Base-by-base conservation (phyloP, 2,797 vertebrate genomes). In the Myotis planiceps region DNA sequence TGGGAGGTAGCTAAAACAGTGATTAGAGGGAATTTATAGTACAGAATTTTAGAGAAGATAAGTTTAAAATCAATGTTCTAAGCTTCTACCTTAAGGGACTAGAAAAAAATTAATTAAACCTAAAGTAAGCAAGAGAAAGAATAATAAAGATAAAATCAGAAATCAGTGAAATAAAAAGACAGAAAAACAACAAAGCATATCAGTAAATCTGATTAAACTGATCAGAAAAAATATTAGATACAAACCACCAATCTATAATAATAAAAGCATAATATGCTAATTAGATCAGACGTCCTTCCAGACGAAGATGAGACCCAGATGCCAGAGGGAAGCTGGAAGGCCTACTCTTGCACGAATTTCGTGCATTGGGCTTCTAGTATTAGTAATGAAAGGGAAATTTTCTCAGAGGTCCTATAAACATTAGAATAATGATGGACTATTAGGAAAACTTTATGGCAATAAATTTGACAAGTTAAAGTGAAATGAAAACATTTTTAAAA, bases 111-210 rank as follows among this genome's bases (percentile, higher is more conserved):
- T 45, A 85, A 39, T 3, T 39, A 66, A 87, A 42, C 9, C 69
- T 76, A 60, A 75, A 58, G 27, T 82, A 68, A 75, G 42, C 32
- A 58, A 42, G 68, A 65, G 6, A 63, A 47, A 47, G 90, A 82
- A 39, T 69, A 76, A 75, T 51, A 69, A 66, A 69, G 42, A 55
- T 92, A n/a, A 93, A 39, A 39, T 89, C 4, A 93, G 32, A 90
- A 87, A 69, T 65, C 21, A 39, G 19, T 55, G 27, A 83, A 83
- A 79, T 34, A n/a, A 71, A 63, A 84, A 66, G 83, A 75, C 0
- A 86, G 34, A 32, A 86, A 90, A 75, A 81, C 23, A 75, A 88
- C n/a, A 87, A 81, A 91, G 76, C 23, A 92, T 69, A 87, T 49
- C 9, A 65, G 12, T 75, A 60, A 94, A 90, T 27, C 19, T 82